Base-by-base conservation (phyloP, 2,113 vertebrate genomes). In the Thunnus thynnus region DNA sequence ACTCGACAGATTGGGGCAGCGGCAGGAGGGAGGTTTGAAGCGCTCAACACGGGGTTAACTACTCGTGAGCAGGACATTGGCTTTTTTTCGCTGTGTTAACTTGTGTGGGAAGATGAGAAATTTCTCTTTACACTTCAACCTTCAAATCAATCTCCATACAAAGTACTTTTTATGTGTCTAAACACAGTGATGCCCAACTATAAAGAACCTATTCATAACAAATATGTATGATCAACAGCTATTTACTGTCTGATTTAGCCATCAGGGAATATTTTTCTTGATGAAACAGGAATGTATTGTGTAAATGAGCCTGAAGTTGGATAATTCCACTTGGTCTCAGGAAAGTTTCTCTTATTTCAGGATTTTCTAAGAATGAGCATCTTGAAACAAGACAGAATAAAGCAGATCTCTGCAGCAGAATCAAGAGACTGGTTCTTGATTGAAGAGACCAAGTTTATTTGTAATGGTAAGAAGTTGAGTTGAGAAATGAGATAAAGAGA, bases 1-100 rank as follows among this genome's bases (percentile, higher is more conserved):
- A 72, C 51, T 47, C 0, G 22, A 77, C 93, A 94, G 92, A 92
- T 93, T 92, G 94, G 54, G 84, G 66, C 54, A 76, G 47, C 83
- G 13, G 76, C 91, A 79, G 90, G 87, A 63, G 80, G 78, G 73
- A 63, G 20, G 82, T 66, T 17, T 25, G 66, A 84, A 65, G 57
- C 2, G 5, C 58, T 48, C 57, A 22, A 62, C 41, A 17, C 12
- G 3, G 61, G 86, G 81, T 86, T 70, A 89, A 78, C 66, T 27
- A 22, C 80, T 81, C 52, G 1, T 48, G 56, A 76, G 75, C 41
- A 56, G 64, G 66, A 82, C 69, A 22, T 3, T 2, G 70, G 58
- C 47, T 84, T 50, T 67, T 13, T 54, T 68, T 13, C 55, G 14
- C 3, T 4, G 50, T 41, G 36, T 60, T 57, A 52, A 11, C 18